Evolutionary conservation across 2,113 vertebrate genomes (phyloP), one percentile per base, ranked within the genome.

Genomic region (Taxidea taxus): DNA sequence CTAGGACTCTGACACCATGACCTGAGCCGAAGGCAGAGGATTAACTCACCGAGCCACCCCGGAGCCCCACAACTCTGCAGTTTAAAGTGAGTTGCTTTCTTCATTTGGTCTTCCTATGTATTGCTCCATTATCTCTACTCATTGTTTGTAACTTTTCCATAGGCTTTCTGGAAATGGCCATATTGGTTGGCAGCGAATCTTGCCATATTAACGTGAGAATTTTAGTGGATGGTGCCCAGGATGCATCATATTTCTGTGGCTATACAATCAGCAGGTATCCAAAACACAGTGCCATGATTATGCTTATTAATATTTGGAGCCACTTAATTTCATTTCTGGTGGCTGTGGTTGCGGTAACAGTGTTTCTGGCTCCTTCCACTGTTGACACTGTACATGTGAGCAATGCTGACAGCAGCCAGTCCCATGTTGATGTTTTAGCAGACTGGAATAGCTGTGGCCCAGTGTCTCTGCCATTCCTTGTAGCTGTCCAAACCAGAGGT

Each of bases 401-500:
- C 62, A 78, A 90, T 91, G 64, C 81, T 68, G 58, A 4, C 6
- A 44, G 89, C 95, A 94, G 64, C 3, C 9, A 91, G 68, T 94
- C 83, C 91, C 66, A 37, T 81, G 62, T 85, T 70, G 95, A 29
- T 42, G 58, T 87, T 80, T 80, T 42, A 93, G 92, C 60, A 66
- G 85, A 64, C 68, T 54, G 37, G 42, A 88, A 70, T 95, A 96
- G 51, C 93, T 82, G 51, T 91, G 85, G 54, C 91, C 58, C 56
- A 27, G 42, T 81, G 54, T 39, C 49, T 82, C 39, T 72, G 51
- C 68, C 20, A 4, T 91, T 91, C 60, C 78, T 86, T 44, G 47
- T 70, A 82, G 87, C 62, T 92, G 12, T 87, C 94, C 92, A 97
- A 95, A 82, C 87, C 81, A 95, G 54, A 90, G 60, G 64, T 94